Percentiles rank a stretch among this genome's conserved stretches.
These are phyloP conservation scores for Drymodes brunneopygia DNA, from an alignment of 2,113 vertebrate genomes.

Conservation along the genomic window DNA sequence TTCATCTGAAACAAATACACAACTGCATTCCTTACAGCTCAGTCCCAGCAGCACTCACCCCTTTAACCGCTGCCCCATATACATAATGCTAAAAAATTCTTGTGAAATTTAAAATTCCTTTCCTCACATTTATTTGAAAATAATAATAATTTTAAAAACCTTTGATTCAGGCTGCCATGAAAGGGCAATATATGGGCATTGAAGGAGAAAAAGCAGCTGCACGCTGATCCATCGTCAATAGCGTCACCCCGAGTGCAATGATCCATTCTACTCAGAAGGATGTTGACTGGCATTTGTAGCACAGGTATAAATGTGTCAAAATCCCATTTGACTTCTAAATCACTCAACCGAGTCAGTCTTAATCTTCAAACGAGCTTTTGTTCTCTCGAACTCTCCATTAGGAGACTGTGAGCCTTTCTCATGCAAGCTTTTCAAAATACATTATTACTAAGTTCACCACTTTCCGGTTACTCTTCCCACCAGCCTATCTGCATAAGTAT, in stretches of 20 bases:
- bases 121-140: background rate
- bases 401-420: background rate
- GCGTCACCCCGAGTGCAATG: rapidly evolving
- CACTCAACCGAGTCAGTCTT: background rate
- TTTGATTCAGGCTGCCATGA: background rate
- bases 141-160: background rate
- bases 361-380: background rate
- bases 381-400: background rate
- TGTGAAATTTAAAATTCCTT: background rate
- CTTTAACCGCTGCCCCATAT: background rate
- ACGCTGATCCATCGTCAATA: background rate
- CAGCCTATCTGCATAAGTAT: background rate
- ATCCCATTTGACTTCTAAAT: background rate
- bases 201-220: background rate
- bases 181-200: background rate
- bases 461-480: background rate
- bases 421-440: background rate
- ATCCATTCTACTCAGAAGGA: background rate
- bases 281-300: background rate
- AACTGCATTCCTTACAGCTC: background rate
- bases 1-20: background rate
- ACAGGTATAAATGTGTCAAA: background rate
- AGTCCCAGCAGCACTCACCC: background rate
- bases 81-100: background rate
- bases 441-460: background rate